Percentiles rank a stretch among this genome's conserved stretches.
phyloP scores from a whole-genome alignment of 2,888 invertebrate genomes.

The Meiosimyza platycephala region DNA sequence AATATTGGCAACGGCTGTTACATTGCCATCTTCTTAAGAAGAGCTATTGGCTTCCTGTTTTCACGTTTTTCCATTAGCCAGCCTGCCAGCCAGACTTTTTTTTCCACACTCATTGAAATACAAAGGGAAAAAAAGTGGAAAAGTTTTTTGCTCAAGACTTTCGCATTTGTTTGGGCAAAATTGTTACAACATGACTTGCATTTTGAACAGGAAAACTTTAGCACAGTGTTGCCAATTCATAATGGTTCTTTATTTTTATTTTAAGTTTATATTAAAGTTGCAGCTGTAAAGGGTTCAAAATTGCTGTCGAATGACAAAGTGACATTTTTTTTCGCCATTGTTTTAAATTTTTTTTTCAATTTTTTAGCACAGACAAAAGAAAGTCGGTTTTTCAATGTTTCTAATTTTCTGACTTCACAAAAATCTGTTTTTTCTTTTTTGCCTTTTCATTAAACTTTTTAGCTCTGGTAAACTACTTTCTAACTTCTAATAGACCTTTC shows the following conservation, averaged over 20 bases:
- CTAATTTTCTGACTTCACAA: too few species aligned
- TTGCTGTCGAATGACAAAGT: too few species aligned
- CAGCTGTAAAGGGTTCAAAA: too few species aligned
- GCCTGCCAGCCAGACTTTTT: background rate
- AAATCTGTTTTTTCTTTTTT: too few species aligned
- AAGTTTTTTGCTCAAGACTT: conserved; percentile 12
- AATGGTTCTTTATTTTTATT: background rate
- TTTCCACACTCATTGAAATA: background rate
- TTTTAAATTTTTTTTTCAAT: too few species aligned
- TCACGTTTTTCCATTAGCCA: conserved; percentile 6
- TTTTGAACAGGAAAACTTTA: conserved; percentile 24
- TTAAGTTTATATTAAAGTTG: background rate
- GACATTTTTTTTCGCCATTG: too few species aligned
- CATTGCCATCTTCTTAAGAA: background rate
- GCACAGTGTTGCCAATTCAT: conserved; percentile 14
- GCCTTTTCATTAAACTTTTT: too few species aligned
- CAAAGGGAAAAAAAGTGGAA: too few species aligned
- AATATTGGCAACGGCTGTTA: conserved; percentile 35
- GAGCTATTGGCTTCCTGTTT: background rate
- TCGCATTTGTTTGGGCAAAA: conserved; percentile 37
- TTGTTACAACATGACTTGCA: conserved; percentile 48
- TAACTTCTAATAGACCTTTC: too few species aligned
- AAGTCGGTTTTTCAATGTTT: too few species aligned
- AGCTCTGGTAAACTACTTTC: too few species aligned
- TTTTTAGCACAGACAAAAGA: too few species aligned